A percentile compares a stretch with the other conserved stretches of the same genome.
phyloP scores from a whole-genome alignment of 2,888 invertebrate genomes.

The Sycophila texana region DNA sequence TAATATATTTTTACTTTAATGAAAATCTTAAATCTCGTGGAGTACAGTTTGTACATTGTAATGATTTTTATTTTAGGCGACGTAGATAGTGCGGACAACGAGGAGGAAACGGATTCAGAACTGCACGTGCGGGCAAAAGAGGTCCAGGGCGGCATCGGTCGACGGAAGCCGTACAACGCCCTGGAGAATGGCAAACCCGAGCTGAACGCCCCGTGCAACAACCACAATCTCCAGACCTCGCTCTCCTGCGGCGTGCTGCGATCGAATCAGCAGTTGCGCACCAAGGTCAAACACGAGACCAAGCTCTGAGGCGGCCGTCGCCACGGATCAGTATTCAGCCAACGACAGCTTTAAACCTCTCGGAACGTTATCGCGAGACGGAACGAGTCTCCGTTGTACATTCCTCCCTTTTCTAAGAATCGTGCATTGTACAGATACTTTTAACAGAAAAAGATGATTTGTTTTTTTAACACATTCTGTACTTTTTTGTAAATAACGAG shows the following conservation, averaged over 20 bases:
- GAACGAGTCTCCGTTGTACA: too few relatives aligned
- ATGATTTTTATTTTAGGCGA: conserved; percentile 79
- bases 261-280: conserved; percentile 69
- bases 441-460: neutral
- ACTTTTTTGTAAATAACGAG: conserved; percentile 50
- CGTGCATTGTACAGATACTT: too few relatives aligned
- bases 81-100: conserved; percentile 88
- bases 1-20: too few relatives aligned
- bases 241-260: conserved; percentile 64
- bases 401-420: too few relatives aligned
- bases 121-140: conserved; percentile 64
- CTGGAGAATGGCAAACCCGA: conserved; percentile 59
- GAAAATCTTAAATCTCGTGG: too few relatives aligned
- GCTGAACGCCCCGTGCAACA: conserved; percentile 9
- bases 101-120: conserved; percentile 77
- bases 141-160: conserved; percentile 11
- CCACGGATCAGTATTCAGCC: conserved; percentile 38
- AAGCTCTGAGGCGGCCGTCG: conserved; percentile 65
- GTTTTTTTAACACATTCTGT: conserved; percentile 20
- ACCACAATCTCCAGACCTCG: conserved; percentile 57
- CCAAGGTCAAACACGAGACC: conserved; percentile 72
- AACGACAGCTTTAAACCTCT: neutral
- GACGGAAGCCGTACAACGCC: conserved; percentile 61
- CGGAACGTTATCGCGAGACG: too few relatives aligned
- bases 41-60: too few relatives aligned